phyloP scores from a whole-genome alignment of 2,113 vertebrate species.

The Mormyrus iriodes region DNA sequence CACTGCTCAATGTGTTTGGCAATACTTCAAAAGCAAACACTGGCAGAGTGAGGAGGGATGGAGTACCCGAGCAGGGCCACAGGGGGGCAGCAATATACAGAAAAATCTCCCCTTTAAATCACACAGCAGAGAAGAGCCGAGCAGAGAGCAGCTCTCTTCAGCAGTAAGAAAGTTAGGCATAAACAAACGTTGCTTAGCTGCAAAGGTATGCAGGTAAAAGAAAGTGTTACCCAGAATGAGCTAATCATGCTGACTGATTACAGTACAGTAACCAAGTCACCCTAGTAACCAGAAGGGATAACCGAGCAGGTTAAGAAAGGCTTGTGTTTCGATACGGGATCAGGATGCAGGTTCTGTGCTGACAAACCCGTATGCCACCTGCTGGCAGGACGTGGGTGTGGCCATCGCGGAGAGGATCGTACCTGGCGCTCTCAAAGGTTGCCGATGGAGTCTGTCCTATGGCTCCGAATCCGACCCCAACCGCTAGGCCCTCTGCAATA shows the following conservation, averaged over 20 bases:
- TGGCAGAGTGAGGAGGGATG: background rate
- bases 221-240: background rate
- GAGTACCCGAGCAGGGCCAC: slow-evolving; percentile 26
- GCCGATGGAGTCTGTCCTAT: slow-evolving; percentile 78
- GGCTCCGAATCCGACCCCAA: slow-evolving; percentile 90
- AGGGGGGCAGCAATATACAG: slow-evolving; percentile 40
- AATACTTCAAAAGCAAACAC: background rate
- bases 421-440: slow-evolving; percentile 91
- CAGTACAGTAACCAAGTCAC: background rate
- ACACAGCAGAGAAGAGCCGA: background rate
- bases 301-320: background rate
- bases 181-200: background rate
- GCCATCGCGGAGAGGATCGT: slow-evolving; percentile 35
- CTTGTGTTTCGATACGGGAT: background rate
- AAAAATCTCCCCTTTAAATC: background rate
- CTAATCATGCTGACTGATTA: background rate
- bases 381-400: background rate
- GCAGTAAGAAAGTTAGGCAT: background rate
- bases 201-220: background rate
- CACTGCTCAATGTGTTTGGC: background rate
- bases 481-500: slow-evolving; percentile 88
- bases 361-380: background rate
- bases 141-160: background rate
- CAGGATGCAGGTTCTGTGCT: background rate
- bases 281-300: background rate